These are phyloP conservation scores for Cygnus atratus DNA, from an alignment of 2,113 vertebrate species.

Conservation along the genomic window DNA sequence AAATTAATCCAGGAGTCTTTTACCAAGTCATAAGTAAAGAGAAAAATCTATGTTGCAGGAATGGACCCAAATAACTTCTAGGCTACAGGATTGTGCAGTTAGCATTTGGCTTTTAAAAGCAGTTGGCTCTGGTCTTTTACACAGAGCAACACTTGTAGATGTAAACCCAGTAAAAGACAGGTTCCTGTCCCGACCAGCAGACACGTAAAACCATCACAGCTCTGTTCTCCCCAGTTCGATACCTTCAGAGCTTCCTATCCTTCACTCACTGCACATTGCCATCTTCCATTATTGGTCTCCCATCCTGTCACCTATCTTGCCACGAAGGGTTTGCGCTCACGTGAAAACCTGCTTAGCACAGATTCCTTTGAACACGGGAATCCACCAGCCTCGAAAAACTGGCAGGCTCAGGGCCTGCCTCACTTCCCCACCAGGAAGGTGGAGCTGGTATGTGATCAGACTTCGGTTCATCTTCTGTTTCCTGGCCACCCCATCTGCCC, in stretches of 20 bases:
- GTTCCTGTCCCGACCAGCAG: neutral
- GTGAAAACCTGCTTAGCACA: neutral
- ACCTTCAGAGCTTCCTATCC: neutral
- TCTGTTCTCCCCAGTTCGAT: too few species aligned
- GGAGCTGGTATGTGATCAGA: too few species aligned
- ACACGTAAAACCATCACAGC: neutral
- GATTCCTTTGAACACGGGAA: neutral
- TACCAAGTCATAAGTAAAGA: neutral
- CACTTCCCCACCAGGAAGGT: neutral
- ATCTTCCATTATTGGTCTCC: neutral
- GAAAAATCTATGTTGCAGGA: neutral
- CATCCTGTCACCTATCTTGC: neutral
- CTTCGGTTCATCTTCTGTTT: neutral
- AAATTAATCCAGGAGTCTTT: neutral
- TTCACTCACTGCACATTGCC: neutral
- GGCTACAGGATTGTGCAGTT: neutral
- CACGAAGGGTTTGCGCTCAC: neutral
- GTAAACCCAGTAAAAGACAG: neutral
- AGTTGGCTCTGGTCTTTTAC: neutral
- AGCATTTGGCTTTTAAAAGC: neutral
- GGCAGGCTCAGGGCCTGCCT: neutral
- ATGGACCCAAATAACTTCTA: neutral
- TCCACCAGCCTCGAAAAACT: neutral
- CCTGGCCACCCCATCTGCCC: neutral
- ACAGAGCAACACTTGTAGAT: neutral